Evolutionary conservation across 1,140 invertebrate genomes (phyloP).

Genomic region (Laupala kohalensis): DNA sequence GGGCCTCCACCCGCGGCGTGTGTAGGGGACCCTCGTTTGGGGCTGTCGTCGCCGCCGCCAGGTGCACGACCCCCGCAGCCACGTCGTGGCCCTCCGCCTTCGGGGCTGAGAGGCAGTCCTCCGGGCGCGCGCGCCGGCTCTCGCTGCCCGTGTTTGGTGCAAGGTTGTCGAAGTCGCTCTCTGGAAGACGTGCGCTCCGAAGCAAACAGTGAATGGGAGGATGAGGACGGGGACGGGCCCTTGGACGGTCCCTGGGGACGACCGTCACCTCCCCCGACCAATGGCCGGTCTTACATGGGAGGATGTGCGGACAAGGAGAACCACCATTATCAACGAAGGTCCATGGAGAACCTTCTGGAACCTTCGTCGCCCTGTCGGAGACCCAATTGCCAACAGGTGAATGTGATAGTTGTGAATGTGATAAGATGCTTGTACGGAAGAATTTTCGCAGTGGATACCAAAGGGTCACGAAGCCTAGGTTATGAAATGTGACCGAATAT

Average conservation of each 20-base stretch:
- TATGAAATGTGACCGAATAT: too few relatives aligned
- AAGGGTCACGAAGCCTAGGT: too few relatives aligned
- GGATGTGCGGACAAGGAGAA: conserved; percentile 3
- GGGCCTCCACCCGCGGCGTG: conserved; percentile 52
- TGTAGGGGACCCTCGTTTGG: too few relatives aligned
- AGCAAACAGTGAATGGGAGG: conserved; percentile 41
- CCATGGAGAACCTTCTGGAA: conserved; percentile 49
- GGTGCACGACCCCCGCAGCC: conserved; percentile 25
- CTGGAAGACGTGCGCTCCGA: conserved; percentile 50
- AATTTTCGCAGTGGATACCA: too few relatives aligned
- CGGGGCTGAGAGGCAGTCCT: conserved; percentile 25
- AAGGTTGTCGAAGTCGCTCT: conserved; percentile 41
- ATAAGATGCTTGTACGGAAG: too few relatives aligned
- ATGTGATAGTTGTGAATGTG: too few relatives aligned
- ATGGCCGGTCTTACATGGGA: background rate
- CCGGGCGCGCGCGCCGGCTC: conserved; percentile 20
- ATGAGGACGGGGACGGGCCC: conserved; percentile 35
- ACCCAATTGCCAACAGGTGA: conserved; percentile 22
- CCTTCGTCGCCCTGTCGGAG: conserved; percentile 29
- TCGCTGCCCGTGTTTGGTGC: conserved; percentile 20
- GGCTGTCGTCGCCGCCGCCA: conserved; percentile 38
- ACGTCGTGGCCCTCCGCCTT: conserved; percentile 18
- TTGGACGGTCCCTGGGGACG: conserved; percentile 24
- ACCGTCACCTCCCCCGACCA: background rate
- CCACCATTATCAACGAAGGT: conserved; percentile 35